phyloP scores from a whole-genome alignment of 2,113 vertebrate genomes.

The Piaya cayana region DNA sequence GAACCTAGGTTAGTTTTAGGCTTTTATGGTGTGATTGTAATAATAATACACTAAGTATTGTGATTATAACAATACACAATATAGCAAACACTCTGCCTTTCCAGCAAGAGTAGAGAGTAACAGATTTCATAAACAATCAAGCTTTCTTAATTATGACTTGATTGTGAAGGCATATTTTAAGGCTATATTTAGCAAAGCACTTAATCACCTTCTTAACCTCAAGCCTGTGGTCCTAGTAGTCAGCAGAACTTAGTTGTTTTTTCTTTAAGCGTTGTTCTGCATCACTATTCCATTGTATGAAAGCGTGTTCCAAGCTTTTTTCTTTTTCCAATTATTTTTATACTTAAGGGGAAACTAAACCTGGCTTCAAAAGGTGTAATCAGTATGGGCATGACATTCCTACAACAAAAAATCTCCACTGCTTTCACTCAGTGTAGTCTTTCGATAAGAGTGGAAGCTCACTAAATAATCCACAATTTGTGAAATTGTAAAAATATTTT shows the following conservation, averaged over 20 bases:
- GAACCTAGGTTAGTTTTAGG: not conserved
- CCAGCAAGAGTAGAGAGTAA: not conserved
- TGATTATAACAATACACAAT: conserved; percentile 4
- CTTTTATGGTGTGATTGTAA: not conserved
- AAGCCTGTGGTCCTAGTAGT: not conserved
- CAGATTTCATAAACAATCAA: not conserved
- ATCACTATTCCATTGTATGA: not conserved
- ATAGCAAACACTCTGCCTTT: not conserved
- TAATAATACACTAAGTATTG: not conserved
- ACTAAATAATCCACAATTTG: not conserved
- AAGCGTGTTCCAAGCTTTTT: not conserved
- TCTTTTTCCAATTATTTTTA: not conserved
- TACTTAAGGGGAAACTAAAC: not conserved
- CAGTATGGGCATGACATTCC: not conserved
- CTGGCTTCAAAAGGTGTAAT: not conserved
- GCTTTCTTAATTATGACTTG: not conserved
- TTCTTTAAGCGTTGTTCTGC: not conserved
- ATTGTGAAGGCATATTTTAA: not conserved
- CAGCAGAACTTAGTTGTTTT: not conserved
- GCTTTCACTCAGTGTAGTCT: not conserved
- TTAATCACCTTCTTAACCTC: not conserved
- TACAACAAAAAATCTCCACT: not conserved
- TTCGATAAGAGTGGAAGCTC: not conserved
- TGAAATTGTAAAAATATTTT: not conserved
- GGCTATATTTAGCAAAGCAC: conserved; percentile 23